A percentile compares a stretch with the other conserved stretches of the same genome.
Conservation (phyloP, 2,113 vertebrate genomes). For the Herpailurus yagouaroundi region DNA sequence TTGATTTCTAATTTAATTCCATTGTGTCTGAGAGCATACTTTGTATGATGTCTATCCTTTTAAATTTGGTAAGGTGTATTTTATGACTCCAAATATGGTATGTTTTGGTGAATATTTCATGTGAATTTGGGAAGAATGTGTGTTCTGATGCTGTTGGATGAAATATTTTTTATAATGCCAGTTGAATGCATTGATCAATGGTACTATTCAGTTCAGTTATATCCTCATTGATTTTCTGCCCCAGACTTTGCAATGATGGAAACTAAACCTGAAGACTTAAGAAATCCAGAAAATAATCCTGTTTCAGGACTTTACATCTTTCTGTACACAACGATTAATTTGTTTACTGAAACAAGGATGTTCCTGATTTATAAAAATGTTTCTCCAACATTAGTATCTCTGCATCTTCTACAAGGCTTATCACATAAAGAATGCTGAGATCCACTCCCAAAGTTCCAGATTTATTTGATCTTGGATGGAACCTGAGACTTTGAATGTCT, state of each 20-base stretch:
- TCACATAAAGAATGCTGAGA: background rate
- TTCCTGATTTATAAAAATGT: background rate
- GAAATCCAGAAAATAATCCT: background rate
- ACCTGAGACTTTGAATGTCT: background rate
- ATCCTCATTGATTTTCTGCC: background rate
- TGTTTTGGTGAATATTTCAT: background rate
- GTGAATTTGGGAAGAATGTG: background rate
- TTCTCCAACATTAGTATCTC: background rate
- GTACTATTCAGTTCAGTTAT: background rate
- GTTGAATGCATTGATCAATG: background rate
- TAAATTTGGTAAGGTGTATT: background rate
- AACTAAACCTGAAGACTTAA: background rate
- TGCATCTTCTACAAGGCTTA: background rate
- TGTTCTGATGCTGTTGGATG: background rate
- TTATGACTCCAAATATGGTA: background rate
- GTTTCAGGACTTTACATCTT: background rate
- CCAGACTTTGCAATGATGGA: background rate
- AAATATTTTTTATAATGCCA: background rate
- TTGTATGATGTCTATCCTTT: background rate
- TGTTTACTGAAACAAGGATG: slow-evolving; percentile 1
- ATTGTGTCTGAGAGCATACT: background rate
- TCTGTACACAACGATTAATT: background rate
- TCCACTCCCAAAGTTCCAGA: background rate
- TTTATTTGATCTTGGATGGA: background rate
- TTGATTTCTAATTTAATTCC: background rate